Percentiles rank a stretch among this genome's conserved stretches.
phyloP scores from a whole-genome alignment of 2,888 invertebrate genomes.

The Drosophila leonis region DNA sequence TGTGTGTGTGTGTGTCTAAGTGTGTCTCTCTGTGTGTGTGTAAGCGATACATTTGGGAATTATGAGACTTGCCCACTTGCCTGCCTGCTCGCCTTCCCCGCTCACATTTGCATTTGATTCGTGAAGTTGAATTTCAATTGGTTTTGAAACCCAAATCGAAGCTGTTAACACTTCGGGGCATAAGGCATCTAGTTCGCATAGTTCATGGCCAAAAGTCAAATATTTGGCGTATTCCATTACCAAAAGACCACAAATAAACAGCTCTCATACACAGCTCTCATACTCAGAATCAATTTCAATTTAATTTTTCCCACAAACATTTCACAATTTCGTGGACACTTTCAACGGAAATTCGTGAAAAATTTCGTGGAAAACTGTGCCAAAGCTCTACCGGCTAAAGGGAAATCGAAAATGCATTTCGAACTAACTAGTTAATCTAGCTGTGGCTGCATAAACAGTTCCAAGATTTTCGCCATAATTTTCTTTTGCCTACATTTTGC shows the following conservation, averaged over 20 bases:
- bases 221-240: not conserved
- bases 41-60: constrained; percentile 41
- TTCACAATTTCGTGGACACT: not conserved
- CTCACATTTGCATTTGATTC: constrained; percentile 40
- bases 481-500: not conserved
- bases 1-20: constrained; percentile 1
- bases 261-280: not conserved
- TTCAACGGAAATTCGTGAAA: not conserved
- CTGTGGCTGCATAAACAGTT: not conserved
- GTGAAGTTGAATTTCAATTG: constrained; percentile 2
- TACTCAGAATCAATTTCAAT: not conserved
- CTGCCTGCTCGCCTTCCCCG: not conserved
- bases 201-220: not conserved
- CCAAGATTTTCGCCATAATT: not conserved
- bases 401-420: not conserved
- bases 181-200: not conserved
- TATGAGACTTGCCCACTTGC: constrained; percentile 5
- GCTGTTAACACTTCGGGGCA: constrained; percentile 32
- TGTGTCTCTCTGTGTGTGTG: constrained; percentile 14
- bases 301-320: not conserved
- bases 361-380: not conserved
- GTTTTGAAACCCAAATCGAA: not conserved
- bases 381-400: not conserved
- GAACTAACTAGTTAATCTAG: not conserved
- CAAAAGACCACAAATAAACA: not conserved